Conservation (phyloP, 1,140 invertebrate species). For the Achroia grisella region DNA sequence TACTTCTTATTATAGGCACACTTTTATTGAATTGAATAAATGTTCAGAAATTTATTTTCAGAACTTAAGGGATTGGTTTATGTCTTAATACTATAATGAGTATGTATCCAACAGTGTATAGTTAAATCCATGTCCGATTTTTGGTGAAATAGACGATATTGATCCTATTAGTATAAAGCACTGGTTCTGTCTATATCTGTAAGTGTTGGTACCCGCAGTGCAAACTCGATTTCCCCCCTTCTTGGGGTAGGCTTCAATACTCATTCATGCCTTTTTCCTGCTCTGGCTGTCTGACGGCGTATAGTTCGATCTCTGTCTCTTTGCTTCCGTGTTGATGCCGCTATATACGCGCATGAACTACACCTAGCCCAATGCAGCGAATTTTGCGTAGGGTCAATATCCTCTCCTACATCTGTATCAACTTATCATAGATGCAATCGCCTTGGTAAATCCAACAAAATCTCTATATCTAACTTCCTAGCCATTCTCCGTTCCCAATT, state of each 20-base stretch:
- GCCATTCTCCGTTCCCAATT: neutral
- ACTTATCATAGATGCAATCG: conserved; percentile 7
- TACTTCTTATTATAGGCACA: too few species aligned
- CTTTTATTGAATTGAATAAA: too few species aligned
- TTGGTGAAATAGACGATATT: conserved; percentile 29
- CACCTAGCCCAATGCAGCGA: conserved; percentile 73
- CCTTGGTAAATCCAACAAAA: conserved; percentile 18
- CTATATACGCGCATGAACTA: conserved; percentile 68
- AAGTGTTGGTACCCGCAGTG: conserved; percentile 55
- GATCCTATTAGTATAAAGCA: conserved; percentile 48
- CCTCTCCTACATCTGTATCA: conserved; percentile 60
- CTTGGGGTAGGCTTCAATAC: conserved; percentile 68
- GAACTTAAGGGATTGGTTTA: too few species aligned
- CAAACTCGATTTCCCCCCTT: conserved; percentile 68
- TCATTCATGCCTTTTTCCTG: conserved; percentile 69
- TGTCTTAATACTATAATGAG: too few species aligned
- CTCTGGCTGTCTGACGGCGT: conserved; percentile 39
- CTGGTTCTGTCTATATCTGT: conserved; percentile 53
- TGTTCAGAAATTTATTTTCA: too few species aligned
- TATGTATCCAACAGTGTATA: too few species aligned
- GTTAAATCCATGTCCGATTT: neutral
- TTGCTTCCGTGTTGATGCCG: conserved; percentile 57
- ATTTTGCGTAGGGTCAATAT: conserved; percentile 74
- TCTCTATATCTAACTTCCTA: conserved; percentile 14
- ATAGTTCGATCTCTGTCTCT: conserved; percentile 51